These are phyloP conservation scores for Cisticola juncidis DNA, from an alignment of 2,113 vertebrate species.

Conservation along the genomic window DNA sequence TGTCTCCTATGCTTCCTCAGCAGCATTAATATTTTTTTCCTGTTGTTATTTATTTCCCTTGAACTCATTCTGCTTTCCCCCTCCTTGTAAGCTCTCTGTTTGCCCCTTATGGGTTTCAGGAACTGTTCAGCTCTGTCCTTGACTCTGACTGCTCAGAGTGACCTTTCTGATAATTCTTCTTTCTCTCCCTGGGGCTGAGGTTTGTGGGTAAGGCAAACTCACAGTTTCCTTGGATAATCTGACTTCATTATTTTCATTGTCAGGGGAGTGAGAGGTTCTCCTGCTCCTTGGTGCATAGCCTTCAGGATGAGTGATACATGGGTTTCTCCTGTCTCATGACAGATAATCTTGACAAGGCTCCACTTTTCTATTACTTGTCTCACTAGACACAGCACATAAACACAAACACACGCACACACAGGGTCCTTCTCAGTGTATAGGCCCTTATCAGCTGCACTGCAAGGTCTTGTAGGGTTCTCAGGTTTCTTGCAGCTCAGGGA, in stretches of 20 bases:
- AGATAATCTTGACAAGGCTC: conserved; percentile 66
- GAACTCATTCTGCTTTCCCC: conserved; percentile 39
- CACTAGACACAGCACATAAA: neutral
- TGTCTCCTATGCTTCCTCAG: conserved; percentile 11
- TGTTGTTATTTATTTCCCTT: conserved; percentile 67
- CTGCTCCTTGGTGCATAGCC: conserved; percentile 63
- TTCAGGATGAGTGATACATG: conserved; percentile 73
- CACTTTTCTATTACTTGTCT: conserved; percentile 57
- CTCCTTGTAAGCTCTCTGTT: conserved; percentile 43
- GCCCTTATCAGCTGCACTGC: neutral
- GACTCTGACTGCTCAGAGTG: conserved; percentile 71
- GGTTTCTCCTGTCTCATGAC: conserved; percentile 44
- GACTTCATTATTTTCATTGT: conserved; percentile 79
- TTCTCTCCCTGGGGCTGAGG: conserved; percentile 63
- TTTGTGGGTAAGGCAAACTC: conserved; percentile 72
- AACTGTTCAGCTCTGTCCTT: conserved; percentile 63
- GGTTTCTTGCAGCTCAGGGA: neutral
- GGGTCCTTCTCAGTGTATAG: neutral
- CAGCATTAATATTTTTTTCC: conserved; percentile 47
- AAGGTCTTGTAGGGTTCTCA: neutral
- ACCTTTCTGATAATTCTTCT: conserved; percentile 77
- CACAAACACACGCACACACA: neutral
- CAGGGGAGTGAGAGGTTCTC: conserved; percentile 59
- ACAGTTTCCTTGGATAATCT: conserved; percentile 71
- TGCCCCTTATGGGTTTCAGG: conserved; percentile 64